These are phyloP conservation scores for Podilymbus podiceps DNA, from an alignment of 2,113 vertebrate genomes.

Conservation along the genomic window DNA sequence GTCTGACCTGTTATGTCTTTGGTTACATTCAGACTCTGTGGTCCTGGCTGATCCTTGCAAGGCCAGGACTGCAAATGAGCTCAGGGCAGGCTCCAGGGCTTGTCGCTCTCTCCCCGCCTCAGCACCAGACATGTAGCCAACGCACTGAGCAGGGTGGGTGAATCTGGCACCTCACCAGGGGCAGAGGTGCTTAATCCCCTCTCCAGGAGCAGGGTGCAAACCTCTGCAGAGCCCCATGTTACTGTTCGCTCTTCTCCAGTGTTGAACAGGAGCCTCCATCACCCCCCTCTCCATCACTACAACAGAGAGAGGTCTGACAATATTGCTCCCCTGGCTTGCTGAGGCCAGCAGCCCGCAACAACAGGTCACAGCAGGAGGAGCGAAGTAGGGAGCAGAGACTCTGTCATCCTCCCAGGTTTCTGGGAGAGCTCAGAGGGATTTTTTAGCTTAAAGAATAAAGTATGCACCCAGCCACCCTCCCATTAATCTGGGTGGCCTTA, in stretches of 20 bases:
- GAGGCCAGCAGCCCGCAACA: accelerated
- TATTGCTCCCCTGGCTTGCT: background rate
- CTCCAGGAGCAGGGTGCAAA: background rate
- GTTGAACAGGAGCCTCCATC: background rate
- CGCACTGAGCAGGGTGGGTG: accelerated
- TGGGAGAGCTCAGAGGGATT: background rate
- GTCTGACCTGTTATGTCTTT: background rate
- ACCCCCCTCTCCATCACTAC: background rate
- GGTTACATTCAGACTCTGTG: background rate
- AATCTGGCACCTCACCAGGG: background rate
- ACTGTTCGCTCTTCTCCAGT: background rate
- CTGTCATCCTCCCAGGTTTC: background rate
- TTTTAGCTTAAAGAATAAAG: background rate
- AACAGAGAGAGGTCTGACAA: background rate
- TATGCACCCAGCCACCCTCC: background rate
- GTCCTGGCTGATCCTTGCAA: background rate
- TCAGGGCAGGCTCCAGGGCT: background rate
- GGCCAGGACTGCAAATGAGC: background rate
- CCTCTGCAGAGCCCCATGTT: background rate
- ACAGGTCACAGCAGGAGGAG: background rate
- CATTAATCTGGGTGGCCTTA: background rate
- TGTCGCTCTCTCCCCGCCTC: background rate
- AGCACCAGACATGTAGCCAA: background rate
- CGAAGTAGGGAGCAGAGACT: background rate
- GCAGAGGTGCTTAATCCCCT: background rate